These are phyloP conservation scores for Hofmannophila pseudospretella DNA, from an alignment of 2,888 invertebrate genomes.

Conservation along the genomic window DNA sequence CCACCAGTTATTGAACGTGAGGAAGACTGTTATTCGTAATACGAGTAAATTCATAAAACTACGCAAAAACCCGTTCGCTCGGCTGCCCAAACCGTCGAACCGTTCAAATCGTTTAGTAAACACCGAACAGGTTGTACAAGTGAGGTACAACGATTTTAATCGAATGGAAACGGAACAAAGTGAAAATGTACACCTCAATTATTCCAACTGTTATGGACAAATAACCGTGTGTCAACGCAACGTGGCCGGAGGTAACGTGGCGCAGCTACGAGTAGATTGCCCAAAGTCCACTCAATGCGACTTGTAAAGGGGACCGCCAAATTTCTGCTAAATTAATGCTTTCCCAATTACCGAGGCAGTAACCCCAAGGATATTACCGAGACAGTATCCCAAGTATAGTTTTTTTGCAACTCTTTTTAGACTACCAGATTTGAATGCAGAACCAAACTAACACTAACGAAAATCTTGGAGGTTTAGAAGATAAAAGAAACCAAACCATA, in stretches of 20 bases:
- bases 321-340: too few species aligned
- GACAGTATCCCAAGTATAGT: too few species aligned
- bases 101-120: constrained; percentile 77
- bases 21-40: neutral
- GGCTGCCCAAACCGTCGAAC: constrained; percentile 63
- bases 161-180: constrained; percentile 77
- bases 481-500: too few species aligned
- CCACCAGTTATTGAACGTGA: too few species aligned
- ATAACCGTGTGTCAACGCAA: constrained; percentile 62
- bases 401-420: too few species aligned
- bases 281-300: constrained; percentile 24
- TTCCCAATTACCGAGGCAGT: too few species aligned
- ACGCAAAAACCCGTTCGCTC: constrained; percentile 45
- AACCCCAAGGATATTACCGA: too few species aligned
- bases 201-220: constrained; percentile 70
- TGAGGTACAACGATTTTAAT: constrained; percentile 75
- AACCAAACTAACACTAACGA: too few species aligned
- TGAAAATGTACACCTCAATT: constrained; percentile 78
- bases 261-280: constrained; percentile 20
- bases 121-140: constrained; percentile 73
- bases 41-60: constrained; percentile 8
- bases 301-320: constrained; percentile 30
- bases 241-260: constrained; percentile 39
- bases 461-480: too few species aligned
- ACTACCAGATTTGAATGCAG: too few species aligned